Evolutionary conservation across 2,797 vertebrate genomes (phyloP), one percentile per base, ranked within the genome.

Genomic region (Sebastes vulpes): DNA sequence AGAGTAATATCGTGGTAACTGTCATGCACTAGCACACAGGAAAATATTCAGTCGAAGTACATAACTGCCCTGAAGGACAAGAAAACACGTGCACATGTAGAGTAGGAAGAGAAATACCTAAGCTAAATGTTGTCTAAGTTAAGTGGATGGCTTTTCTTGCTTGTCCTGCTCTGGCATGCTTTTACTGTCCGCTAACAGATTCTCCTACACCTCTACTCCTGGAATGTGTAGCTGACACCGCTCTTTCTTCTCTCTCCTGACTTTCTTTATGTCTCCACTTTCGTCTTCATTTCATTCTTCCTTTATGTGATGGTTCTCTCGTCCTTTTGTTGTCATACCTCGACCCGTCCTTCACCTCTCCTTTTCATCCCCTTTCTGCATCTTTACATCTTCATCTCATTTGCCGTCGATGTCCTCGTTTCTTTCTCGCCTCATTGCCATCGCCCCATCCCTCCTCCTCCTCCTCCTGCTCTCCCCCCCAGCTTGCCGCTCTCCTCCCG

Each of bases 401-500:
- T 60, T 64, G 4, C 42, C 20, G 2, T 60, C 6, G 1, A 7
- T 6, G 1, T 48, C 56, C 12, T 26, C 20, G 3, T 25, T 28
- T 31, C 29, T 54, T 18, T 56, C 35, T 25, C 32, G 14, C 52
- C 59, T 23, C 59, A 4, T 7, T 26, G 9, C 29, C 16, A 5
- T 46, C 5, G 1, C 74, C 10, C 32, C 46, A 9, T 14, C 18
- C 18, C 38, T 50, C 57, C 50, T 16, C 50, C 50, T 16, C 50
- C 29, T 21, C 58, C n/a, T 59, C 64, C 10, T 18, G 5, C 42
- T 26, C 5, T 7, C 67, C 12, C 16, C 4, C 38, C 64, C 92
- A 97, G 97, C 97, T 98, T 66, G 97, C 97, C 0, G 97, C 97
- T 16, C 96, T 98, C 88, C 96, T 98, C 77, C 97, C 97, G 0